These are phyloP conservation scores for Leptinotarsa lineolata DNA, from an alignment of 1,140 invertebrate genomes.

Conservation along the genomic window DNA sequence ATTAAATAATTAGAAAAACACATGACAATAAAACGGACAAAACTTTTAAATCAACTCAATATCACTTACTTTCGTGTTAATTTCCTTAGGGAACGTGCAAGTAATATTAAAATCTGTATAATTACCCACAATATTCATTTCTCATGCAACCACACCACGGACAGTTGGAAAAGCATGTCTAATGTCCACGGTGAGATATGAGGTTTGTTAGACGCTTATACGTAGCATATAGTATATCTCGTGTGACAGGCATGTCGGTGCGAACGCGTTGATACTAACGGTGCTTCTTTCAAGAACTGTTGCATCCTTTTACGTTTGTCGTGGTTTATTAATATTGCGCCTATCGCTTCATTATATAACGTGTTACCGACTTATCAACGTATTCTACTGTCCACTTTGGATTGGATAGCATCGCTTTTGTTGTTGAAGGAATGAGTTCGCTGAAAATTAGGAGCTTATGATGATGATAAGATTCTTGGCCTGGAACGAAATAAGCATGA, in stretches of 20 bases:
- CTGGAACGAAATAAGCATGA: too few species aligned
- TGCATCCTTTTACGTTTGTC: slow-evolving; percentile 4
- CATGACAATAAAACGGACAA: too few species aligned
- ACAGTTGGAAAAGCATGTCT: slow-evolving; percentile 8
- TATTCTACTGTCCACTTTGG: not conserved
- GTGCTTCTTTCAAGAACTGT: slow-evolving; percentile 2
- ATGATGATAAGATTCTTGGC: too few species aligned
- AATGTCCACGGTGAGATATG: not conserved
- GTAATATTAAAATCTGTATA: not conserved
- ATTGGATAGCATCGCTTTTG: too few species aligned
- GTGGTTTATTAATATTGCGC: slow-evolving; percentile 8
- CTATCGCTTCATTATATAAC: slow-evolving; percentile 8
- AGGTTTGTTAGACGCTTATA: not conserved
- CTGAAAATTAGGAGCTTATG: too few species aligned
- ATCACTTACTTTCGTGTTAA: too few species aligned
- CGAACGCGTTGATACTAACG: not conserved
- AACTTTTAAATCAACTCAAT: too few species aligned
- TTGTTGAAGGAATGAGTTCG: too few species aligned
- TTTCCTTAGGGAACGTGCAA: not conserved
- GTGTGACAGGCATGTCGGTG: not conserved
- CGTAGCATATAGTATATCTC: slow-evolving; percentile 6
- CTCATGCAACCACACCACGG: not conserved
- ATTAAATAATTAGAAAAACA: too few species aligned
- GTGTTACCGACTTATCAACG: not conserved
- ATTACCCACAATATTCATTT: slow-evolving; percentile 6